A percentile compares a stretch with the other conserved stretches of the same genome.
Conservation (phyloP, 37 sponge, comb jelly and placozoan species). For the Diacarnus erythraeanus region DNA sequence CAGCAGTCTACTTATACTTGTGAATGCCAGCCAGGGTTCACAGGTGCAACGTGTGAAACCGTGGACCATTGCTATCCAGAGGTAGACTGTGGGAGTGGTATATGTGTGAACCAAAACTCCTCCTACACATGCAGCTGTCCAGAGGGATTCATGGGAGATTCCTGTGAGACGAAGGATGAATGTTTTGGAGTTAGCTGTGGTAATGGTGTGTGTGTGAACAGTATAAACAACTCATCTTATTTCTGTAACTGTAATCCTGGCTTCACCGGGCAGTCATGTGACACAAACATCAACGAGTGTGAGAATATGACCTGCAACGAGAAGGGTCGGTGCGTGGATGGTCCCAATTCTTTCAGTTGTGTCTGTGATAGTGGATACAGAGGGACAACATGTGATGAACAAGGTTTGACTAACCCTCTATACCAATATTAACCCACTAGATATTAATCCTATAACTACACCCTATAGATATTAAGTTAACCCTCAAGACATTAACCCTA, state of each 20-base stretch:
- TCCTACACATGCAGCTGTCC: slow-evolving; percentile 43
- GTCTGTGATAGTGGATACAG: slow-evolving; percentile 29
- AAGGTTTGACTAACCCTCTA: no score
- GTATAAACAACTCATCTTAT: slow-evolving; percentile 45
- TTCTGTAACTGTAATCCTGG: slow-evolving; percentile 47
- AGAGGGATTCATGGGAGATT: slow-evolving; percentile 36
- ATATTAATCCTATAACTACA: no score
- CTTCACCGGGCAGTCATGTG: slow-evolving; percentile 42
- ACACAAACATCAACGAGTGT: slow-evolving; percentile 56
- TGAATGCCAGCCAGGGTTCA: slow-evolving; percentile 53
- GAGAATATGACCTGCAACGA: slow-evolving; percentile 3
- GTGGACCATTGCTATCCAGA: slow-evolving; percentile 48
- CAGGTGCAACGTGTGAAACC: slow-evolving; percentile 41
- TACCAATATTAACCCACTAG: no score
- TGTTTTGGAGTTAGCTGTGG: slow-evolving; percentile 28
- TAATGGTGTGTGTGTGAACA: slow-evolving; percentile 38
- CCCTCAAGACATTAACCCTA: no score
- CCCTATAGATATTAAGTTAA: no score
- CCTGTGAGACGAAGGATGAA: slow-evolving; percentile 12
- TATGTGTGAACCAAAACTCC: slow-evolving; percentile 31
- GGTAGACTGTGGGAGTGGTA: slow-evolving; percentile 21
- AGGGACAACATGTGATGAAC: slow-evolving; percentile 17
- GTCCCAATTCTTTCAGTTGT: slow-evolving; percentile 6
- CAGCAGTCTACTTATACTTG: slow-evolving; percentile 12
- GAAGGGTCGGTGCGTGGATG: slow-evolving; percentile 37